Evolutionary conservation across 2,888 invertebrate species (phyloP).

Genomic region (Sphecodes monilicornis): DNA sequence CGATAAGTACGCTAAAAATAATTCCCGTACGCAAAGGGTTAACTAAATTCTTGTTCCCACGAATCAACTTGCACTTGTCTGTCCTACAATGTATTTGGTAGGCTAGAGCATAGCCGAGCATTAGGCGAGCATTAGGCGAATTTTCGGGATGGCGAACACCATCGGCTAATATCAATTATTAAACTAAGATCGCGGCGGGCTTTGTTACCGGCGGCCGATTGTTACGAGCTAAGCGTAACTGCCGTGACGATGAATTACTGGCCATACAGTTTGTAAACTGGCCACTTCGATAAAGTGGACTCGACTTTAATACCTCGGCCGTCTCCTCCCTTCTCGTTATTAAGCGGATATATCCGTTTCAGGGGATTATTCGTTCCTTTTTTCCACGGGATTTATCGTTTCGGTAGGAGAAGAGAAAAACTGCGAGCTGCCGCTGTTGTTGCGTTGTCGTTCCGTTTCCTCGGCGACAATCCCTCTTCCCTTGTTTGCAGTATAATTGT

Average conservation of each 20-base stretch:
- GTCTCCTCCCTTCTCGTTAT: constrained; percentile 26
- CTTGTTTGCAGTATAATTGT: neutral
- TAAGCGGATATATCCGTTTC: constrained; percentile 45
- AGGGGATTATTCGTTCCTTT: constrained; percentile 33
- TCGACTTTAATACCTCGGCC: constrained; percentile 49
- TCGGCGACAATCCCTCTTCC: neutral
- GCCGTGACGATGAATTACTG: constrained; percentile 39
- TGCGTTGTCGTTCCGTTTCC: neutral
- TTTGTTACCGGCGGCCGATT: constrained; percentile 27
- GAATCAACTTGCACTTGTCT: too few relatives aligned
- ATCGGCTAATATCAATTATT: constrained; percentile 37
- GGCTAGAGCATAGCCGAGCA: neutral
- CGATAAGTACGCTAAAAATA: too few relatives aligned
- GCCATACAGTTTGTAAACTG: constrained; percentile 34
- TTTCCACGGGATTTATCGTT: constrained; percentile 41
- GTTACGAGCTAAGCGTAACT: constrained; percentile 10
- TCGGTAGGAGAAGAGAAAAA: neutral
- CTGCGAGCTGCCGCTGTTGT: neutral
- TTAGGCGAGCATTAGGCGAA: neutral
- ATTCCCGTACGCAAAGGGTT: too few relatives aligned
- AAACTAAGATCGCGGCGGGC: constrained; percentile 33
- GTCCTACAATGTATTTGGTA: neutral
- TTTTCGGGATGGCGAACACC: neutral
- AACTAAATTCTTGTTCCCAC: neutral
- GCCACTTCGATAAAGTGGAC: constrained; percentile 34